Evolutionary conservation across 2,113 vertebrate genomes (phyloP).

Genomic region (Ondatra zibethicus): DNA sequence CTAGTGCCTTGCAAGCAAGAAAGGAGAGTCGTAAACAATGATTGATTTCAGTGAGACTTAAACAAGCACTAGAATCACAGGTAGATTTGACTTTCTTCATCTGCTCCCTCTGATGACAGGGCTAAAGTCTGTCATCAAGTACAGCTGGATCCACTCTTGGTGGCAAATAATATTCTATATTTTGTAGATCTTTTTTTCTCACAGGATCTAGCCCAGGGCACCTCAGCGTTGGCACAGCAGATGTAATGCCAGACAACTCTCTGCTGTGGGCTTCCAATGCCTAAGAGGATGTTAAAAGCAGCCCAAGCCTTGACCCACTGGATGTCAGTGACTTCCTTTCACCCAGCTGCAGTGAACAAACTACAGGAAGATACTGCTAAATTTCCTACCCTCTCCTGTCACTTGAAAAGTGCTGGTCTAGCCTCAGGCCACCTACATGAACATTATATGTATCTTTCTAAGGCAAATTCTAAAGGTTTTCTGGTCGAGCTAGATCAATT

Average conservation of each 20-base stretch:
- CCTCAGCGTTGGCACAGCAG: background rate
- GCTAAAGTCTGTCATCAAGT: accelerated
- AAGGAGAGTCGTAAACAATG: background rate
- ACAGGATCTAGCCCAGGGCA: background rate
- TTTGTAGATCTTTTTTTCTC: background rate
- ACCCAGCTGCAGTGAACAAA: background rate
- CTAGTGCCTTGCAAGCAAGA: background rate
- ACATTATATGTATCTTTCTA: background rate
- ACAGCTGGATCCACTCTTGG: background rate
- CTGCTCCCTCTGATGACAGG: background rate
- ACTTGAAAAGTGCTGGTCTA: background rate
- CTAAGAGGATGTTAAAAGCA: background rate
- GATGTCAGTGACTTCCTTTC: background rate
- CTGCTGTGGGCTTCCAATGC: accelerated
- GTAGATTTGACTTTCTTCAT: background rate
- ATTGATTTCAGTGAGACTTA: background rate
- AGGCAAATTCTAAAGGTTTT: background rate
- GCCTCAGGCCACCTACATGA: background rate
- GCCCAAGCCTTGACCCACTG: background rate
- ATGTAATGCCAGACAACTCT: background rate
- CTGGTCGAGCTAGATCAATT: background rate
- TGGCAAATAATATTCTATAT: background rate
- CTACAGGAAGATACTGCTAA: background rate
- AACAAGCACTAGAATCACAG: background rate
- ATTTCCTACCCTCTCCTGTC: background rate